Base-by-base conservation (phyloP, 2,888 invertebrate species). In the Agrotis exclamationis region DNA sequence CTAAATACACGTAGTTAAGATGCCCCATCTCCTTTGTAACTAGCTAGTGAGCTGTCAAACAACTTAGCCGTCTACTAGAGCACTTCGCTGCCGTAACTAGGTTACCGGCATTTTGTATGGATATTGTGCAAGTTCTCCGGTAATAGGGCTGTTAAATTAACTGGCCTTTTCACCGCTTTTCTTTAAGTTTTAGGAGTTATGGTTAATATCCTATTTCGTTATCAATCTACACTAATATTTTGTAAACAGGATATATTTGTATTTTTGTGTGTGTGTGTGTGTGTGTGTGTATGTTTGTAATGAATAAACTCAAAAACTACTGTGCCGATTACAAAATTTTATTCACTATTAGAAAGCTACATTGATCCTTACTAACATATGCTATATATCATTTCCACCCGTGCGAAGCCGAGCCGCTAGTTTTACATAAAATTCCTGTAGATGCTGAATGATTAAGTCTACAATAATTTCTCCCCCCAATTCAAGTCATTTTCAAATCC, bases 61-160 rank as follows among this genome's bases (percentile, higher is more conserved):
- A 65, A 73, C 44, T 67, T 77, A 48, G 45, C 18, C 45, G 18
- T 53, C 16, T 48, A 48, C 50, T 50, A 4, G 48, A 45, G 44
- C 50, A 54, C 69, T 62, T 9, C 39, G 50, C 47, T 33, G 45
- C n/a, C 20, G 28, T 70, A 85, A 68, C 24, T 64, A 58, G 24
- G 69, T 82, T 70, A 76, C 48, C n/a, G 71, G n/a, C 70, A 68
- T 82, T 78, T 67, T 70, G 53, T 63, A 57, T 70, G 57, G 56
- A 71, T 75, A 84, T 62, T 69, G 75, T 72, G 62, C 75, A 66
- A 63, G 64, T 54, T 75, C 44, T 53, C 39, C 7, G 9, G 53
- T 82, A 75, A 83, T 74, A 70, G 68, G 59, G 24, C n/a, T 63
- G 66, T 73, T 68, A 68, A 59, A 65, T 71, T 58, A 71, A 67